Conservation (phyloP, 2,113 vertebrate species). For the Naja naja region DNA sequence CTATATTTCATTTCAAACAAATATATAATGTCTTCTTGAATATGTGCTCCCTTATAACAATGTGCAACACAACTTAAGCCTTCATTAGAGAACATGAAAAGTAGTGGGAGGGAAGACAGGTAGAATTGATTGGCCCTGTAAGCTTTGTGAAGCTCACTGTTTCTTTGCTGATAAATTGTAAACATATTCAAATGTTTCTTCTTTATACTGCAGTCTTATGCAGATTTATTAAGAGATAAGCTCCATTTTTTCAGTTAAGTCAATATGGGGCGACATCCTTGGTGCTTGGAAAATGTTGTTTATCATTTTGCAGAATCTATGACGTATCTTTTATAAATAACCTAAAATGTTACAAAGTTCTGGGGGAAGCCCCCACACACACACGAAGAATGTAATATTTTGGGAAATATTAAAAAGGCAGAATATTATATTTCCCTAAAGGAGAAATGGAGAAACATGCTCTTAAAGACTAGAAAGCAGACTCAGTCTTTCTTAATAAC, state of each 20-base stretch:
- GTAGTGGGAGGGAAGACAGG: conserved; percentile 52
- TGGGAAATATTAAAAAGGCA: too few species aligned
- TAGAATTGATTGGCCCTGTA: conserved; percentile 53
- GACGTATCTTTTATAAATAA: neutral
- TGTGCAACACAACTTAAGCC: conserved; percentile 39
- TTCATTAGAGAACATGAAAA: conserved; percentile 49
- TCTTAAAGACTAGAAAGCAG: too few species aligned
- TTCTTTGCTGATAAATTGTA: conserved; percentile 54
- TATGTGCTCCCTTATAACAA: conserved; percentile 49
- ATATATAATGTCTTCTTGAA: conserved; percentile 43
- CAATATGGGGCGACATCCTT: neutral
- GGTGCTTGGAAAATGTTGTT: conserved; percentile 30
- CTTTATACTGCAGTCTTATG: neutral
- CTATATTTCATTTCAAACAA: conserved; percentile 44
- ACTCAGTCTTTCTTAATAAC: too few species aligned
- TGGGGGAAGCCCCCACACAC: too few species aligned
- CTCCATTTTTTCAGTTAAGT: neutral
- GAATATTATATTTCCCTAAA: too few species aligned
- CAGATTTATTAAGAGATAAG: neutral
- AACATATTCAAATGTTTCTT: conserved; percentile 58
- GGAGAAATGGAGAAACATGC: too few species aligned
- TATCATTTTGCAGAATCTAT: conserved; percentile 35
- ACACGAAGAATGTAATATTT: too few species aligned
- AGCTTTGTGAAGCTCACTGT: conserved; percentile 43
- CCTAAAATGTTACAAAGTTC: neutral